Conservation (phyloP, 2,888 invertebrate species). For the Tetanocera ferruginea region DNA sequence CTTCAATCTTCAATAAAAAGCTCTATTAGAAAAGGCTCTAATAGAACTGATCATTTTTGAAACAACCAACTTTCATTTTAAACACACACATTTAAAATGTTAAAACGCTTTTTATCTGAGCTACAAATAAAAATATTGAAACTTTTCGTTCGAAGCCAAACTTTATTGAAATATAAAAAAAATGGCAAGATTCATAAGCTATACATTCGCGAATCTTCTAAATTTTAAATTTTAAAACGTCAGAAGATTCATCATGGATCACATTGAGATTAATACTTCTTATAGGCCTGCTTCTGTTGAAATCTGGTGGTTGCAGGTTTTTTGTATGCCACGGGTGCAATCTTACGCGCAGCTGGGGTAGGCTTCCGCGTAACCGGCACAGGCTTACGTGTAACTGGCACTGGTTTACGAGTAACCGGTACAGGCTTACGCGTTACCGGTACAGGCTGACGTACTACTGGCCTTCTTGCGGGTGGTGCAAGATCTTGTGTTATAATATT, state of each 20-base stretch:
- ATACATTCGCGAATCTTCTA: background rate
- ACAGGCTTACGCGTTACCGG: no score
- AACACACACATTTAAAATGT: no score
- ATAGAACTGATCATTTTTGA: no score
- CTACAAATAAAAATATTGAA: background rate
- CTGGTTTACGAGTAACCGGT: no score
- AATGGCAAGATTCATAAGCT: background rate
- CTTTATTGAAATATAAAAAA: background rate
- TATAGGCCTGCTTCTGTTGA: background rate
- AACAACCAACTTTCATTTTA: no score
- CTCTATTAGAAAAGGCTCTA: no score
- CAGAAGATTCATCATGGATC: background rate
- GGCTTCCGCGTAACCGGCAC: no score
- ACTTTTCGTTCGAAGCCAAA: background rate
- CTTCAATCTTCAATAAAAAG: no score
- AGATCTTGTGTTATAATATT: constrained; percentile 13
- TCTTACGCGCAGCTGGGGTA: no score
- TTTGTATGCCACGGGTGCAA: no score
- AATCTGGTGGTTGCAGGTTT: background rate
- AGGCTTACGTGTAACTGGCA: no score
- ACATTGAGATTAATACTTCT: background rate
- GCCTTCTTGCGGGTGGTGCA: constrained; percentile 26
- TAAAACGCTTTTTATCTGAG: no score
- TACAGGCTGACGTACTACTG: constrained; percentile 19
- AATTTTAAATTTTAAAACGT: background rate